Percentiles rank a stretch among this genome's conserved stretches.
phyloP scores from a whole-genome alignment of 2,797 vertebrate species.

The Chaunax sp. region DNA sequence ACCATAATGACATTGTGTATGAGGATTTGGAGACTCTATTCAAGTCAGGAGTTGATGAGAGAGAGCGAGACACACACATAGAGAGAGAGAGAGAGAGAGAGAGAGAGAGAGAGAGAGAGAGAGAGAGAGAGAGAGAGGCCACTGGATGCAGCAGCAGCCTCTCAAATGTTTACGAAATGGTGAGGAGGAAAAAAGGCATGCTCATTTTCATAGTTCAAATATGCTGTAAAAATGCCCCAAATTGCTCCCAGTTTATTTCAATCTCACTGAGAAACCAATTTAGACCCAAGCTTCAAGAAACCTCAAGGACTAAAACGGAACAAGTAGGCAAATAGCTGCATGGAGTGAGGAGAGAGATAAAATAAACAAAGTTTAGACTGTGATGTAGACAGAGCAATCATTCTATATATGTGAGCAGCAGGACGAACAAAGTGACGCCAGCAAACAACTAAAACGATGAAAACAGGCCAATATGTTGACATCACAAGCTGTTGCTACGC shows the following conservation, averaged over 20 bases:
- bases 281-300: conserved; percentile 66
- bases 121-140: conserved; percentile 10
- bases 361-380: conserved; percentile 25
- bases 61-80: background rate
- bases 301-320: conserved; percentile 61
- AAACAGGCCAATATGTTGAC: background rate
- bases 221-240: conserved; percentile 70
- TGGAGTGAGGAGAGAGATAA: conserved; percentile 22
- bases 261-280: conserved; percentile 70
- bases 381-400: conserved; percentile 16
- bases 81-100: background rate
- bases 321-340: conserved; percentile 55
- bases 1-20: conserved; percentile 7
- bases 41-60: conserved; percentile 5
- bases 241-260: conserved; percentile 74
- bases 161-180: conserved; percentile 67
- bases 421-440: conserved; percentile 1
- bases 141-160: conserved; percentile 42
- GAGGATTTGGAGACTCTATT: conserved; percentile 22
- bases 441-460: background rate
- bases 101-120: conserved; percentile 4
- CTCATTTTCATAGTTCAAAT: conserved; percentile 66
- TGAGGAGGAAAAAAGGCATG: conserved; percentile 37
- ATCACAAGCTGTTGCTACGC: no score
- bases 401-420: conserved; percentile 5